phyloP scores from a whole-genome alignment of 2,797 vertebrate species.

The Tragopan temminckii region DNA sequence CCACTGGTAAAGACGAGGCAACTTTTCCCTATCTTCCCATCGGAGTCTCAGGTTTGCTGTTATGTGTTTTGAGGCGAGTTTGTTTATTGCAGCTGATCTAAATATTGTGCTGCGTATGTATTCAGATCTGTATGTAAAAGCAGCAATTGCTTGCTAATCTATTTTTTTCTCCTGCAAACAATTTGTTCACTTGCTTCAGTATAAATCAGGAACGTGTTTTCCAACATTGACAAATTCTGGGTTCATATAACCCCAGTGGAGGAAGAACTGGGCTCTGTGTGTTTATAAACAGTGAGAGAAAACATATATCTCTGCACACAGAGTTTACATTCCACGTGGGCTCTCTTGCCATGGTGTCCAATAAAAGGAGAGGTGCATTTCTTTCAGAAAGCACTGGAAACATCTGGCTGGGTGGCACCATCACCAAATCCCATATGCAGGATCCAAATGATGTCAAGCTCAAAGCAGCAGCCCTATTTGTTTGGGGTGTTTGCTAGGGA shows the following conservation, averaged over 20 bases:
- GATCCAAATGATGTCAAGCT: not conserved
- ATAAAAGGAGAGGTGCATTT: not conserved
- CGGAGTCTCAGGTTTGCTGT: not conserved
- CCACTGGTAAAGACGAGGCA: rapidly evolving
- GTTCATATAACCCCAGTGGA: not conserved
- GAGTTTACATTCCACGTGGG: not conserved
- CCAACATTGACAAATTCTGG: not conserved
- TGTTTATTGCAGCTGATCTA: not conserved
- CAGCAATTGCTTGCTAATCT: not conserved
- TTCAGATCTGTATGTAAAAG: not conserved
- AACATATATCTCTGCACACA: not conserved
- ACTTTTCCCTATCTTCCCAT: not conserved
- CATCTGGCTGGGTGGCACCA: not conserved
- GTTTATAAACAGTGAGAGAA: conserved; percentile 60
- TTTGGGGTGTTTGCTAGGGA: not conserved
- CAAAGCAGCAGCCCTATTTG: rapidly evolving
- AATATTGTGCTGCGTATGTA: not conserved
- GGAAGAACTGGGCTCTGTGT: not conserved
- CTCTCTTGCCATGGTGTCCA: not conserved
- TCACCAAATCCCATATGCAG: rapidly evolving
- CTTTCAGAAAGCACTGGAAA: not conserved
- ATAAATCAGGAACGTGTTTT: not conserved
- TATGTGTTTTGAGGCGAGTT: not conserved
- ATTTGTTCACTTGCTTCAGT: not conserved
- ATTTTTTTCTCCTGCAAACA: not conserved